A percentile compares a stretch with the other conserved stretches of the same genome.
phyloP scores from a whole-genome alignment of 1,140 invertebrate genomes.

The Drosophila bocki region DNA sequence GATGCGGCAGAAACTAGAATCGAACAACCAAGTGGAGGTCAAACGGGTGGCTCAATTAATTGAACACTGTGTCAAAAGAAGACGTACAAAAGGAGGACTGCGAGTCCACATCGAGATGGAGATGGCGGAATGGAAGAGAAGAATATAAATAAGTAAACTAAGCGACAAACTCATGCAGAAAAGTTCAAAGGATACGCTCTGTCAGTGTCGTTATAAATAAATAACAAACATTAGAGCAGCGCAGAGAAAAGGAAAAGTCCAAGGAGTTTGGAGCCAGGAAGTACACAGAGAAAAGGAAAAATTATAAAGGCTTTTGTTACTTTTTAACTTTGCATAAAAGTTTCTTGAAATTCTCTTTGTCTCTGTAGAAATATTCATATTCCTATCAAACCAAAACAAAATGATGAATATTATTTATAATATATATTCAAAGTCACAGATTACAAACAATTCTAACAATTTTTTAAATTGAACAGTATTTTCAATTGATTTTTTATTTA shows the following conservation, averaged over 20 bases:
- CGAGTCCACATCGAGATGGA: constrained; percentile 17
- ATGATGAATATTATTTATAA: too few relatives aligned
- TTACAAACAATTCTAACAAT: too few relatives aligned
- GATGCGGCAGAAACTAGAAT: constrained; percentile 55
- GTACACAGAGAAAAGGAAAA: constrained; percentile 23
- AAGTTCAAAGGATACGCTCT: constrained; percentile 78
- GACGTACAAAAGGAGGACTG: constrained; percentile 22
- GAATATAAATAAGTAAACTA: constrained; percentile 61
- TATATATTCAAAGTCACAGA: too few relatives aligned
- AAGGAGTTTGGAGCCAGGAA: constrained; percentile 32
- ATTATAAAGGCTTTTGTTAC: not conserved
- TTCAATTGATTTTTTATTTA: not conserved
- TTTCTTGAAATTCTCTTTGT: not conserved
- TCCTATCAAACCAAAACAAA: not conserved
- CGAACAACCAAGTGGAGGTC: constrained; percentile 33
- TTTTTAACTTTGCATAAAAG: not conserved
- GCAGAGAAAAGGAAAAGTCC: constrained; percentile 33
- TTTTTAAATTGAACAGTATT: too few relatives aligned
- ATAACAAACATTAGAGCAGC: constrained; percentile 76
- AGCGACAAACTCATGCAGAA: constrained; percentile 77
- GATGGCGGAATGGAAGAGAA: constrained; percentile 14
- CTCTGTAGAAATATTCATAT: not conserved
- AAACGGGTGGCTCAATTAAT: constrained; percentile 68
- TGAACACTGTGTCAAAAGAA: constrained; percentile 70
- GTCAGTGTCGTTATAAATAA: constrained; percentile 78